These are phyloP conservation scores for Callimorpha dominula DNA, from an alignment of 2,888 invertebrate species.

Conservation along the genomic window DNA sequence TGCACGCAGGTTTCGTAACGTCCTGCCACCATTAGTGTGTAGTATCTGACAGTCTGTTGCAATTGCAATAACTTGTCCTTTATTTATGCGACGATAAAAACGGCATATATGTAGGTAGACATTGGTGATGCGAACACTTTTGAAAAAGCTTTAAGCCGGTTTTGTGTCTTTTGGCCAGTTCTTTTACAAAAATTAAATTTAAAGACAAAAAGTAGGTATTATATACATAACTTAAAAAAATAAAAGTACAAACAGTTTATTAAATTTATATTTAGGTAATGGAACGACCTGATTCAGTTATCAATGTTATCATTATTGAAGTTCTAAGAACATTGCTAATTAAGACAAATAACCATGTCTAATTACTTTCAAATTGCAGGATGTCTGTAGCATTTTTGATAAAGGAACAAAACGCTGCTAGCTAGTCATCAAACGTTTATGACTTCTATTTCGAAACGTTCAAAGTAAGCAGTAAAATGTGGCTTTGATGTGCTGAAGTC, in stretches of 20 bases:
- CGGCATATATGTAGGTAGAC: conserved; percentile 20
- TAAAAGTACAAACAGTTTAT: neutral
- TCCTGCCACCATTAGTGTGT: conserved; percentile 36
- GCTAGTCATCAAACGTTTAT: conserved; percentile 57
- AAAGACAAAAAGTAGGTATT: neutral
- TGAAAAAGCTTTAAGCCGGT: conserved; percentile 35
- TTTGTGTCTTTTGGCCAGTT: conserved; percentile 18
- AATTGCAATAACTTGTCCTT: conserved; percentile 60
- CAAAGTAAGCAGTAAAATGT: conserved; percentile 61
- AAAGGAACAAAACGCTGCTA: conserved; percentile 45
- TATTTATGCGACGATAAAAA: conserved; percentile 54
- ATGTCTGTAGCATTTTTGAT: conserved; percentile 38
- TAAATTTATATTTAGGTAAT: neutral
- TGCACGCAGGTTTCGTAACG: conserved; percentile 71
- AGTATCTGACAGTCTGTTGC: conserved; percentile 51
- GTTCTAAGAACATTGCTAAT: neutral
- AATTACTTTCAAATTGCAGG: conserved; percentile 29
- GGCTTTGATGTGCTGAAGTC: conserved; percentile 62
- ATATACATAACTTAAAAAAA: neutral
- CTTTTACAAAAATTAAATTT: neutral
- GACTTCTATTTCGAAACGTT: conserved; percentile 57
- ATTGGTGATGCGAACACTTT: conserved; percentile 55
- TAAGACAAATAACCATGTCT: neutral
- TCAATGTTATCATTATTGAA: neutral
- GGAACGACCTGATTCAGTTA: neutral